Conservation (phyloP, 2,888 invertebrate genomes). For the Andrena marginata region DNA sequence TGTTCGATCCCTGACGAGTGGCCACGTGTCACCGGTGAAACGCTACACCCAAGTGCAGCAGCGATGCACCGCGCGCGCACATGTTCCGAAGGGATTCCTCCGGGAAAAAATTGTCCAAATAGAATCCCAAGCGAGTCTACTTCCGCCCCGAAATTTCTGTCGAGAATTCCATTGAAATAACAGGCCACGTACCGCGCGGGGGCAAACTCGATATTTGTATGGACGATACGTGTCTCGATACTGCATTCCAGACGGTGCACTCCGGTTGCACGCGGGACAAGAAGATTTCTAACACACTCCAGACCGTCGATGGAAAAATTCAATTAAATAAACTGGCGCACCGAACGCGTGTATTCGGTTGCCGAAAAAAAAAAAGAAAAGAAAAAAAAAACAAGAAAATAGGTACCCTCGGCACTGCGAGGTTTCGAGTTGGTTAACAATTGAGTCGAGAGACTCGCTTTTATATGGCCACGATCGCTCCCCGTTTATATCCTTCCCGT, state of each 20-base stretch:
- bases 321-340: not conserved
- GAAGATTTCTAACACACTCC: slow-evolving; percentile 21
- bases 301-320: slow-evolving; percentile 12
- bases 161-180: slow-evolving; percentile 19
- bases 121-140: slow-evolving; percentile 18
- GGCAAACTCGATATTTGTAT: slow-evolving; percentile 5
- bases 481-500: no score
- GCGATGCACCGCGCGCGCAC: slow-evolving; percentile 20
- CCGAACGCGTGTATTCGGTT: not conserved
- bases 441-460: not conserved
- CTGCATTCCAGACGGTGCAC: not conserved
- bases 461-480: not conserved
- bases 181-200: slow-evolving; percentile 13
- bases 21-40: slow-evolving; percentile 11
- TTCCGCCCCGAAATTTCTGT: slow-evolving; percentile 8
- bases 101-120: slow-evolving; percentile 7
- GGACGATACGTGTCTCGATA: not conserved
- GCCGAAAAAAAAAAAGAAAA: not conserved
- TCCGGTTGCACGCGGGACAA: not conserved
- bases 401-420: not conserved
- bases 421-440: not conserved
- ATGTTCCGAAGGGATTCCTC: not conserved
- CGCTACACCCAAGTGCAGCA: not conserved
- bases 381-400: not conserved
- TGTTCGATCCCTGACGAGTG: not conserved